Evolutionary conservation across 1,140 invertebrate genomes (phyloP), one percentile per base, ranked within the genome.

Genomic region (Trichonephila inaurata): DNA sequence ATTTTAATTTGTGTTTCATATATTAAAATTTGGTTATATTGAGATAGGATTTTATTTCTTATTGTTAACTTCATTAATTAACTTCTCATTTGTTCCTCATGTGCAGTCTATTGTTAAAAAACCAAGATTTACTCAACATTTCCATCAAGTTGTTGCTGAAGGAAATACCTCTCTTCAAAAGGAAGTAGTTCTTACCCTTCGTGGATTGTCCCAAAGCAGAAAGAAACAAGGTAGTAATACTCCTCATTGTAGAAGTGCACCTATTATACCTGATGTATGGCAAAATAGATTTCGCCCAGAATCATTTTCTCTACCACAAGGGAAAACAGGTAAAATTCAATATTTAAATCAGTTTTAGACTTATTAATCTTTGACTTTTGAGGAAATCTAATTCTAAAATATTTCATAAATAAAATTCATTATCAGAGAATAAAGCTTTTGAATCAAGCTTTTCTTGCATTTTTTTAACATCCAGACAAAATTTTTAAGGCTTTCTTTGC

Each of bases 71-170:
- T 51, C 51, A 51, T 51, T 51, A 51, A 51, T 10, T 51, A 51
- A 51, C 5, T 10, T 51, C 10, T 82, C 51, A 61, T 60, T 81
- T 64, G 58, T 40, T 4, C 3, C 33, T 40, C 1, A 40, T 40
- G 2, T 87, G 21, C 51, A 94, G 94, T 94, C 92, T 28, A 85
- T 94, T 64, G 92, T 94, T 4, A 94, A 94, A 51, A 94, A 94
- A 40, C 94, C 94, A n/a, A 90, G 89, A 40, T 93, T 94, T 28
- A 94, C 94, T 16, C 87, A 91, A 28, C 92, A 94, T 60, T 77
- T 83, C 44, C 94, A 94, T 62, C 92, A 94, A 88, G 89, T 94
- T 12, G 51, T 81, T 10, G 81, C 92, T 44, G 94, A 94, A 62
- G 92, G 92, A 18, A 83, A 72, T 44, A 91, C 81, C 28, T 93